Conservation (phyloP, 2,113 vertebrate species). For the Vidua chalybeata region DNA sequence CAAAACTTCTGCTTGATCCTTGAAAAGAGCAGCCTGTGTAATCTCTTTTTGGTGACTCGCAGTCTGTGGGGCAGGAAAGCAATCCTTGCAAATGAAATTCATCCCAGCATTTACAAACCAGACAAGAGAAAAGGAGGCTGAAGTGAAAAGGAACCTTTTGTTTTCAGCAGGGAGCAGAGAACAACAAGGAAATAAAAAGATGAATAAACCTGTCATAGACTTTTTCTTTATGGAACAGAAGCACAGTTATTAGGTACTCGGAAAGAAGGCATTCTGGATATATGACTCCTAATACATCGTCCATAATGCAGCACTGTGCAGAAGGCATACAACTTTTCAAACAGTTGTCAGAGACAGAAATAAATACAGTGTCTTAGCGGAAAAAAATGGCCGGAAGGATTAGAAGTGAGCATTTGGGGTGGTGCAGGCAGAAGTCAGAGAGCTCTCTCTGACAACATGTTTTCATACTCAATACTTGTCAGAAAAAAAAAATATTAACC, state of each 20-base stretch:
- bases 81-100: constrained; percentile 24
- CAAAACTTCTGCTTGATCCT: constrained; percentile 1
- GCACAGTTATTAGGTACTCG: constrained; percentile 52
- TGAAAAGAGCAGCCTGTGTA: neutral
- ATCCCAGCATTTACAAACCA: constrained; percentile 34
- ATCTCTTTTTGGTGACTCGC: neutral
- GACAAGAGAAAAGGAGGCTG: constrained; percentile 33
- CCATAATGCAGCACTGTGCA: constrained; percentile 46
- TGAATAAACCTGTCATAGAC: constrained; percentile 57
- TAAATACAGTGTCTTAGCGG: constrained; percentile 52
- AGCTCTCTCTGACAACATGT: neutral
- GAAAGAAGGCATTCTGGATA: constrained; percentile 59
- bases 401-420: constrained; percentile 17
- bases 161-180: constrained; percentile 19
- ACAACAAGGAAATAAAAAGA: constrained; percentile 67
- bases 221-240: constrained; percentile 55
- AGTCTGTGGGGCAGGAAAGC: neutral
- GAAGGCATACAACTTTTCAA: constrained; percentile 56
- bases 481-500: constrained; percentile 8
- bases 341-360: constrained; percentile 45
- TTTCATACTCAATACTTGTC: neutral
- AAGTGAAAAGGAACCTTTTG: constrained; percentile 13
- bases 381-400: constrained; percentile 39
- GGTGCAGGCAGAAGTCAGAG: neutral
- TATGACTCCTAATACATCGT: constrained; percentile 48